These are phyloP conservation scores for Rhincodon typus DNA, from an alignment of 2,797 vertebrate genomes.

Conservation along the genomic window DNA sequence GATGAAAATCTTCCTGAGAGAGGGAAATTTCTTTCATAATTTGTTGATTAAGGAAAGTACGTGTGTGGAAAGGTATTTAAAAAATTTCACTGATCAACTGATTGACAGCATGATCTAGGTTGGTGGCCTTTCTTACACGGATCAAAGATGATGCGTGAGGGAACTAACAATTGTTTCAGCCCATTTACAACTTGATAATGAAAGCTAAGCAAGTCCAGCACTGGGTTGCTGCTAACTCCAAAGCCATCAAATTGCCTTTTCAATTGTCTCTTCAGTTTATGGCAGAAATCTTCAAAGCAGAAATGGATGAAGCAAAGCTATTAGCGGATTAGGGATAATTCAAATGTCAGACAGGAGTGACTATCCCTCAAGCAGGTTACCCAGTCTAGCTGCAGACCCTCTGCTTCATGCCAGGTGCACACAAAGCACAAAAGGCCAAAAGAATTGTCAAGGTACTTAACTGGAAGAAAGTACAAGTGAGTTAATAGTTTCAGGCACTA, in stretches of 20 bases:
- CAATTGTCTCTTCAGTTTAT: slow-evolving; percentile 38
- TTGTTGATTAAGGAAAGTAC: slow-evolving; percentile 16
- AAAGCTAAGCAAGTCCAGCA: slow-evolving; percentile 22
- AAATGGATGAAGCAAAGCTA: slow-evolving; percentile 56
- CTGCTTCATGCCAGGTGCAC: slow-evolving; percentile 27
- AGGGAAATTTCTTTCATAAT: neutral
- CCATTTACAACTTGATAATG: slow-evolving; percentile 35
- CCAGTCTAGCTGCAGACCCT: neutral
- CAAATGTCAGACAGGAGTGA: slow-evolving; percentile 49
- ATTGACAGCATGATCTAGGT: slow-evolving; percentile 14
- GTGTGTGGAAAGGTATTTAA: neutral
- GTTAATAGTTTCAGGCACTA: slow-evolving; percentile 28
- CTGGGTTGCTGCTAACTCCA: neutral
- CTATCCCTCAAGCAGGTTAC: slow-evolving; percentile 41
- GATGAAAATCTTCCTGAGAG: neutral
- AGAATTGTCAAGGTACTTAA: slow-evolving; percentile 20
- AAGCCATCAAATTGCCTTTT: slow-evolving; percentile 27
- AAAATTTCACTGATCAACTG: neutral
- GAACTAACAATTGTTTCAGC: slow-evolving; percentile 33
- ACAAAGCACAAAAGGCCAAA: slow-evolving; percentile 6
- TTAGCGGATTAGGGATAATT: slow-evolving; percentile 61
- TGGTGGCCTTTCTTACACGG: slow-evolving; percentile 15
- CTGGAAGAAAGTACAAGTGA: slow-evolving; percentile 26
- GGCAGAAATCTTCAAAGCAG: slow-evolving; percentile 61
- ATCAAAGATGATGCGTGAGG: slow-evolving; percentile 23